A percentile compares a stretch with the other conserved stretches of the same genome.
Evolutionary conservation across 2,888 invertebrate species (phyloP).

Genomic region (Drosophila maculinotata): DNA sequence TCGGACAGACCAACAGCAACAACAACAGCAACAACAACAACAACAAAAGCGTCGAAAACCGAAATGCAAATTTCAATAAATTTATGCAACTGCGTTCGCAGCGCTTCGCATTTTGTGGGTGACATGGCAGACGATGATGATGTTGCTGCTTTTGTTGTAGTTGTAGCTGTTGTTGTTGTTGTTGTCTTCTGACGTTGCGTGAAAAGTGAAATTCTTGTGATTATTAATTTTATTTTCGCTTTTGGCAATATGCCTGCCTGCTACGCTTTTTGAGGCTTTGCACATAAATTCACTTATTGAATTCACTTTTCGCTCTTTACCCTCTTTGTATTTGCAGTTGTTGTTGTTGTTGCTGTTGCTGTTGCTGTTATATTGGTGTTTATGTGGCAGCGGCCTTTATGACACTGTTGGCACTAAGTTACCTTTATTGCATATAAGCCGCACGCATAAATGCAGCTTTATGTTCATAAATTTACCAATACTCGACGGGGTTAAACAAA

Average conservation of each 20-base stretch:
- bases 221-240: conserved; percentile 81
- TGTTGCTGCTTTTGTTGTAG: conserved; percentile 29
- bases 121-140: conserved; percentile 66
- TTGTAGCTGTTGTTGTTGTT: conserved; percentile 33
- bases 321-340: conserved; percentile 7
- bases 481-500: conserved; percentile 72
- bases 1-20: conserved; percentile 24
- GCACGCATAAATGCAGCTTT: conserved; percentile 80
- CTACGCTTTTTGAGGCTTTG: conserved; percentile 65
- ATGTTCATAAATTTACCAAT: conserved; percentile 78
- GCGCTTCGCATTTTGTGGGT: conserved; percentile 68
- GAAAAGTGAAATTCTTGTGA: conserved; percentile 81
- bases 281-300: conserved; percentile 68
- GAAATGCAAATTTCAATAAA: conserved; percentile 80
- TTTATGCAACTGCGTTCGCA: conserved; percentile 76
- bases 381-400: conserved; percentile 76
- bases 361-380: conserved; percentile 51
- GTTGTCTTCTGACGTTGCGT: conserved; percentile 66
- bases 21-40: conserved; percentile 30
- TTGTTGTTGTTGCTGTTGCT: conserved; percentile 18
- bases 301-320: conserved; percentile 47
- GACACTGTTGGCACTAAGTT: conserved; percentile 79
- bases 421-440: conserved; percentile 80
- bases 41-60: conserved; percentile 51
- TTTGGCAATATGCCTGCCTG: conserved; percentile 60